Conservation (phyloP, 2,888 invertebrate species). For the Thelaira solivaga region DNA sequence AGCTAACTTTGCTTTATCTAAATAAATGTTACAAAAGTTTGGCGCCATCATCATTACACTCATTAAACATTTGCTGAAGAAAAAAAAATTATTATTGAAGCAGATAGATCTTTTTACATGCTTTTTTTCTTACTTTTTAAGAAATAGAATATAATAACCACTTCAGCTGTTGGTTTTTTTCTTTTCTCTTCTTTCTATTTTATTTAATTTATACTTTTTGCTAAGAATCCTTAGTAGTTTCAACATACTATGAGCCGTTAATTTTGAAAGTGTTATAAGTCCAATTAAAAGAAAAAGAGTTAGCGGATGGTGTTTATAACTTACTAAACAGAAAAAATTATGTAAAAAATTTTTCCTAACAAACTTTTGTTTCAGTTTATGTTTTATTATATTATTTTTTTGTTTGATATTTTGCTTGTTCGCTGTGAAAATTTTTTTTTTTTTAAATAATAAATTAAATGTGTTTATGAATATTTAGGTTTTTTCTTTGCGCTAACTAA, state of each 20-base stretch:
- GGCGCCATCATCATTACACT: conserved; percentile 55
- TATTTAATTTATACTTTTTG: background rate
- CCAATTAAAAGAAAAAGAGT: no score
- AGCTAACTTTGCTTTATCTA: conserved; percentile 39
- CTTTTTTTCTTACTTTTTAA: no score
- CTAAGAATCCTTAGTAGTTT: conserved; percentile 50
- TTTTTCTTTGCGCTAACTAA: no score
- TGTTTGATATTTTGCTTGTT: no score
- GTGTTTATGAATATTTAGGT: background rate
- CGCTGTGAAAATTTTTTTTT: no score
- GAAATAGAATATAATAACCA: background rate
- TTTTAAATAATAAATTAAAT: background rate
- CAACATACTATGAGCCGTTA: no score
- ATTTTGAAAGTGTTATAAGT: no score
- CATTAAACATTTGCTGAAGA: conserved; percentile 18
- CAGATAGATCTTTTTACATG: conserved; percentile 39
- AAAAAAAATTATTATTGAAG: background rate
- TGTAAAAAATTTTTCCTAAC: no score
- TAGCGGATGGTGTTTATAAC: no score
- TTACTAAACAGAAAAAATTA: no score
- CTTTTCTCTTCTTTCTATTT: no score
- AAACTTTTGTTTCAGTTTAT: no score
- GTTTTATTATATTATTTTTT: background rate
- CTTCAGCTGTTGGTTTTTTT: conserved; percentile 45
- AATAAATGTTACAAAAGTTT: conserved; percentile 27